These are phyloP conservation scores for Sakesphorus luctuosus DNA, from an alignment of 2,113 vertebrate genomes.

Conservation along the genomic window DNA sequence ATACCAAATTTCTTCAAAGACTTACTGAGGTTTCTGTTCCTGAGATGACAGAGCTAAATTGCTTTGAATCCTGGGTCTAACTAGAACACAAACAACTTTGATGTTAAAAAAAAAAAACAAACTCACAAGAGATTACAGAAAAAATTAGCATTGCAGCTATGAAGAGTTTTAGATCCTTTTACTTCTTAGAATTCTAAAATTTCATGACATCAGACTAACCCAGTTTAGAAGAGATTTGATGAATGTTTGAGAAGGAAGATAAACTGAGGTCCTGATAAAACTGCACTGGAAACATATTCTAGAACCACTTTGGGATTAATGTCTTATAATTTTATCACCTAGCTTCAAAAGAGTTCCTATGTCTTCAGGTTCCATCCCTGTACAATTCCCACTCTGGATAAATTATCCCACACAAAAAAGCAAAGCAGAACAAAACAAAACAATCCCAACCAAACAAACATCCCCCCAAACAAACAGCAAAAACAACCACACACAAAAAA, in stretches of 20 bases:
- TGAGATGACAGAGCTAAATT: neutral
- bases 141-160: neutral
- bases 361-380: neutral
- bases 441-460: neutral
- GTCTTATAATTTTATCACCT: neutral
- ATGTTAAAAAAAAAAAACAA: neutral
- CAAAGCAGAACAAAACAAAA: neutral
- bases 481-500: too few relatives aligned
- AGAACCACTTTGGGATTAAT: neutral
- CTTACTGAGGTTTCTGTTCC: neutral
- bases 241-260: neutral
- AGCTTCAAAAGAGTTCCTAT: neutral
- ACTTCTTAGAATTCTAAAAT: constrained; percentile 12
- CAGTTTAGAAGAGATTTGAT: neutral
- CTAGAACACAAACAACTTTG: neutral
- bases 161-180: neutral
- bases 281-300: neutral
- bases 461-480: neutral
- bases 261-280: neutral
- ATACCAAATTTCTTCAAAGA: constrained; percentile 1
- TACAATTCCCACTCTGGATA: neutral
- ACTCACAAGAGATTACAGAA: neutral
- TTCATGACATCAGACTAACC: neutral
- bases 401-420: neutral
- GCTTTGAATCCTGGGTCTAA: constrained; percentile 2